phyloP scores from a whole-genome alignment of 2,113 vertebrate genomes.

The Columba janthina region DNA sequence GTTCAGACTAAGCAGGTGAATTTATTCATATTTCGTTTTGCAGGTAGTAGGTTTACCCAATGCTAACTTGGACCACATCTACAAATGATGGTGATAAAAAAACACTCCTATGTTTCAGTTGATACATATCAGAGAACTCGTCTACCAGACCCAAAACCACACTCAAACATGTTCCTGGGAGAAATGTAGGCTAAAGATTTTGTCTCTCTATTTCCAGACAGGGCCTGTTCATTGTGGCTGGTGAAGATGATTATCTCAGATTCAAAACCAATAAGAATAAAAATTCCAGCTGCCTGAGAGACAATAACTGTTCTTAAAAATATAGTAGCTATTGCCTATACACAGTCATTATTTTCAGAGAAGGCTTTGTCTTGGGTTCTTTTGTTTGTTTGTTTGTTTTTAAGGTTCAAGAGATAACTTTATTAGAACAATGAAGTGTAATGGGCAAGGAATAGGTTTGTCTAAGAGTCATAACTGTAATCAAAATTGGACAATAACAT shows the following conservation, averaged over 20 bases:
- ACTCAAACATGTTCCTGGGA: slow-evolving; percentile 37
- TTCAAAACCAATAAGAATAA: slow-evolving; percentile 48
- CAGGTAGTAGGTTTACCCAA: neutral
- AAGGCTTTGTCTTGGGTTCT: neutral
- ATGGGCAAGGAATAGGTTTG: neutral
- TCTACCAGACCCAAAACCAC: slow-evolving; percentile 62
- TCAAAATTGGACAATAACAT: neutral
- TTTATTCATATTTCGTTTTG: slow-evolving; percentile 31
- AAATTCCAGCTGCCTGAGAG: slow-evolving; percentile 31
- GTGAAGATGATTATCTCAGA: slow-evolving; percentile 57
- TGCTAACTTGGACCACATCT: slow-evolving; percentile 65
- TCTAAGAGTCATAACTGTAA: neutral
- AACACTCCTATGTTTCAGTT: slow-evolving; percentile 33
- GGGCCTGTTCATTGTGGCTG: slow-evolving; percentile 54
- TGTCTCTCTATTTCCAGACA: slow-evolving; percentile 52
- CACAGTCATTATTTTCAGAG: neutral
- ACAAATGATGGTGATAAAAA: slow-evolving; percentile 57
- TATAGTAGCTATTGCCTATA: neutral
- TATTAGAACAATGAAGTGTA: neutral
- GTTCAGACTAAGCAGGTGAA: slow-evolving; percentile 42
- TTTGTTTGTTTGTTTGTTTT: neutral
- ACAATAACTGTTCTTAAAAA: slow-evolving; percentile 41
- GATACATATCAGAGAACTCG: slow-evolving; percentile 60
- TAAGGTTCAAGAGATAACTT: neutral
- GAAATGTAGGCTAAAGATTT: slow-evolving; percentile 45